Evolutionary conservation across 2,113 vertebrate genomes (phyloP).

Genomic region (Recurvirostra avosetta): DNA sequence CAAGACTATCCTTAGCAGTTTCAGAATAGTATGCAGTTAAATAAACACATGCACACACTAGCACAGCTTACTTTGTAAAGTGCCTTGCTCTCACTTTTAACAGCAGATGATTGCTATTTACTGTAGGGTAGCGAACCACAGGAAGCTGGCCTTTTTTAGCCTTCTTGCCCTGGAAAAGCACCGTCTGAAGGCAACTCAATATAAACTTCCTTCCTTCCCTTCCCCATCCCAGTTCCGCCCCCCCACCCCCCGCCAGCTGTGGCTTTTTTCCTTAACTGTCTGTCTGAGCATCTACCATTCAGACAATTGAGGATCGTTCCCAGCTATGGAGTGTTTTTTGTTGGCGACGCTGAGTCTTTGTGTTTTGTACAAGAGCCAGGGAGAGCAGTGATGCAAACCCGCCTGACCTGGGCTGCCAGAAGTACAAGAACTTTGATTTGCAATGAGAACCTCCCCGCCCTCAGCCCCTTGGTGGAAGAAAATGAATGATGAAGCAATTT

Average conservation of each 20-base stretch:
- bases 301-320: not conserved
- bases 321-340: not conserved
- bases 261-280: not conserved
- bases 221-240: not conserved
- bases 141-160: constrained; percentile 37
- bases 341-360: not conserved
- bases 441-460: not conserved
- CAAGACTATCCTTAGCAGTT: constrained; percentile 51
- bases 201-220: not conserved
- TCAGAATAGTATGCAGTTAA: constrained; percentile 54
- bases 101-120: constrained; percentile 53
- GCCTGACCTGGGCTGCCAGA: not conserved
- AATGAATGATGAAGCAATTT: not conserved
- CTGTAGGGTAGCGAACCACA: not conserved
- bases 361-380: not conserved
- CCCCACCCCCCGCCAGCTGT: not conserved
- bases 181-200: not conserved
- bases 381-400: not conserved
- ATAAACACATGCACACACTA: not conserved
- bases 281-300: not conserved
- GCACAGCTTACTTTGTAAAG: not conserved
- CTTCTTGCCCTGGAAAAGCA: not conserved
- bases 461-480: not conserved
- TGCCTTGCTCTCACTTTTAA: constrained; percentile 31
- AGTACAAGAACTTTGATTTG: not conserved